Evolutionary conservation across 2,797 vertebrate genomes (phyloP).

Genomic region (Sebastes reedi): DNA sequence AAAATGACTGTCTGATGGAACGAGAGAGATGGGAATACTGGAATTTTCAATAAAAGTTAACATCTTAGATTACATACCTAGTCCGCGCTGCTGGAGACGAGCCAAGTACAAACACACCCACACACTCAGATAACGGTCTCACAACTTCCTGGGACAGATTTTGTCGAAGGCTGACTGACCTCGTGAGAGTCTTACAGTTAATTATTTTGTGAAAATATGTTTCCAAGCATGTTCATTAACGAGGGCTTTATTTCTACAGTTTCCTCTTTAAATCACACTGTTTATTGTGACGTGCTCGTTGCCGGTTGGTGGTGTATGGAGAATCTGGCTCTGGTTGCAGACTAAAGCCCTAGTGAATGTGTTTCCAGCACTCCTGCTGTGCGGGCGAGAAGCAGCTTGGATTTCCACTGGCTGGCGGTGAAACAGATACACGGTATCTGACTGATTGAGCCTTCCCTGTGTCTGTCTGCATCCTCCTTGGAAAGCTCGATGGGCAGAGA

Average conservation of each 20-base stretch:
- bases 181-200: neutral
- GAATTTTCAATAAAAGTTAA: constrained; percentile 16
- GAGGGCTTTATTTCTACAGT: neutral
- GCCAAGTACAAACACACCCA: neutral
- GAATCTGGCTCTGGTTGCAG: constrained; percentile 42
- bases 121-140: neutral
- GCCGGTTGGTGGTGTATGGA: neutral
- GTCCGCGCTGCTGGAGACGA: neutral
- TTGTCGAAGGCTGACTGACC: neutral
- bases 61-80: constrained; percentile 6
- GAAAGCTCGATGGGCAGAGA: constrained; percentile 25
- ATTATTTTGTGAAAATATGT: neutral
- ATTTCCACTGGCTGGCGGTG: constrained; percentile 47
- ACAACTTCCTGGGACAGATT: neutral
- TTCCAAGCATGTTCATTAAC: neutral
- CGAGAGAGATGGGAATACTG: constrained; percentile 2
- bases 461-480: constrained; percentile 39
- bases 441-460: constrained; percentile 27
- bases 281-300: constrained; percentile 12
- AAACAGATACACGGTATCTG: constrained; percentile 44
- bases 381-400: constrained; percentile 35
- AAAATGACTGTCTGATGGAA: neutral
- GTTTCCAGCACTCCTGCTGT: constrained; percentile 55
- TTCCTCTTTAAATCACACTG: neutral
- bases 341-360: neutral